Percentiles rank a stretch among this genome's conserved stretches.
These are phyloP conservation scores for Dryococelus australis DNA, from an alignment of 2,888 invertebrate species.

Conservation along the genomic window DNA sequence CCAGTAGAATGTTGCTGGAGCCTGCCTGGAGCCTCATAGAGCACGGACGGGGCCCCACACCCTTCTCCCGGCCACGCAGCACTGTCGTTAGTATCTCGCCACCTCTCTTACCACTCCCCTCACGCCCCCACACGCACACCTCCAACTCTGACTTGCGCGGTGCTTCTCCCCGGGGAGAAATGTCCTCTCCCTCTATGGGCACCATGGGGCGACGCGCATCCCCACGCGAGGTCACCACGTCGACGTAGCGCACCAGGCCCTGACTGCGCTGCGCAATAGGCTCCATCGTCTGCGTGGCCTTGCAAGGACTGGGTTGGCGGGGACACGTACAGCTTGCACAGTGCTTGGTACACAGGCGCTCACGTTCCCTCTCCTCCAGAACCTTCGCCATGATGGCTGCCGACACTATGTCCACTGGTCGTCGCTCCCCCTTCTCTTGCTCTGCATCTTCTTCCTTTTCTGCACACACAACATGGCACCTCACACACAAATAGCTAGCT, in stretches of 20 bases:
- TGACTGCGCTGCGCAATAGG: slow-evolving; percentile 33
- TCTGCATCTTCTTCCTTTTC: slow-evolving; percentile 51
- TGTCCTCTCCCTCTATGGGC: too few relatives aligned
- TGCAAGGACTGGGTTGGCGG: slow-evolving; percentile 40
- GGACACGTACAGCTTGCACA: slow-evolving; percentile 84
- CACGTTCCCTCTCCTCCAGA: slow-evolving; percentile 85
- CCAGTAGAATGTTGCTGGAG: slow-evolving; percentile 80
- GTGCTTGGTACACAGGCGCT: slow-evolving; percentile 78
- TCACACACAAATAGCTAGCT: too few relatives aligned
- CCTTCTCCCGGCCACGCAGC: too few relatives aligned
- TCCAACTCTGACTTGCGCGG: too few relatives aligned
- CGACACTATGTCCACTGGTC: slow-evolving; percentile 76
- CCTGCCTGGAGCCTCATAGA: slow-evolving; percentile 79
- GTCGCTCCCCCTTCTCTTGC: slow-evolving; percentile 57
- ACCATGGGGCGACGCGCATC: not conserved
- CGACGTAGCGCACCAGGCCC: slow-evolving; percentile 40
- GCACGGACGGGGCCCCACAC: slow-evolving; percentile 73
- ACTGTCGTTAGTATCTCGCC: too few relatives aligned
- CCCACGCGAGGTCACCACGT: slow-evolving; percentile 33
- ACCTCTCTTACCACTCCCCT: too few relatives aligned
- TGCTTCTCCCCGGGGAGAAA: too few relatives aligned
- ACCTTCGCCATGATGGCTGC: slow-evolving; percentile 92
- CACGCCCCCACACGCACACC: too few relatives aligned
- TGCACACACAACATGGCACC: slow-evolving; percentile 30
- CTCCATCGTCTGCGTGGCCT: slow-evolving; percentile 34